Conservation (phyloP, 1,140 invertebrate species). For the Frieseomelitta varia region DNA sequence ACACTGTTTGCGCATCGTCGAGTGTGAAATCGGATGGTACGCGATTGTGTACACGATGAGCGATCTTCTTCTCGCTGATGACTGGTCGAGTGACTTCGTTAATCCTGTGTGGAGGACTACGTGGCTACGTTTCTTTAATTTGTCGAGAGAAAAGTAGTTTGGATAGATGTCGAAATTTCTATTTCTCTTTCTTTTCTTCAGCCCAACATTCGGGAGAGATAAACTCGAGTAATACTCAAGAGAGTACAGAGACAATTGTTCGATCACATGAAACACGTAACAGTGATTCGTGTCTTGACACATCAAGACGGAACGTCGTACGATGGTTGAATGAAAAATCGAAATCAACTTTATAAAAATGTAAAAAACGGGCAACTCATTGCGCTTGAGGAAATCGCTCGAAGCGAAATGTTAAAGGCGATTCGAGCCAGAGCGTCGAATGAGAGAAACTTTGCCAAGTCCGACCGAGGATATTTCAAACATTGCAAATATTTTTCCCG, state of each 20-base stretch:
- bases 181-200: too few relatives aligned
- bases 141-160: background rate
- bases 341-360: too few relatives aligned
- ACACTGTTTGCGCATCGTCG: slow-evolving; percentile 17
- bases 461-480: background rate
- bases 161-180: too few relatives aligned
- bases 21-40: background rate
- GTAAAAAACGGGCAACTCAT: too few relatives aligned
- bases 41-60: slow-evolving; percentile 5
- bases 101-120: background rate
- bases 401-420: background rate
- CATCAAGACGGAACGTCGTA: too few relatives aligned
- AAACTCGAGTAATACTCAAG: too few relatives aligned
- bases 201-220: too few relatives aligned
- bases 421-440: background rate
- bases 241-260: too few relatives aligned
- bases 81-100: background rate
- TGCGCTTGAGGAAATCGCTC: too few relatives aligned
- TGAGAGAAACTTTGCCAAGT: background rate
- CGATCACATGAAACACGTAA: too few relatives aligned
- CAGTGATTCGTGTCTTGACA: too few relatives aligned
- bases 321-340: too few relatives aligned
- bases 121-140: background rate
- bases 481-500: background rate
- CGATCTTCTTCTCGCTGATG: background rate